Evolutionary conservation across 23 tunicate genomes (phyloP), one percentile per base, ranked within the genome.

Genomic region (Halocynthia roretzi): DNA sequence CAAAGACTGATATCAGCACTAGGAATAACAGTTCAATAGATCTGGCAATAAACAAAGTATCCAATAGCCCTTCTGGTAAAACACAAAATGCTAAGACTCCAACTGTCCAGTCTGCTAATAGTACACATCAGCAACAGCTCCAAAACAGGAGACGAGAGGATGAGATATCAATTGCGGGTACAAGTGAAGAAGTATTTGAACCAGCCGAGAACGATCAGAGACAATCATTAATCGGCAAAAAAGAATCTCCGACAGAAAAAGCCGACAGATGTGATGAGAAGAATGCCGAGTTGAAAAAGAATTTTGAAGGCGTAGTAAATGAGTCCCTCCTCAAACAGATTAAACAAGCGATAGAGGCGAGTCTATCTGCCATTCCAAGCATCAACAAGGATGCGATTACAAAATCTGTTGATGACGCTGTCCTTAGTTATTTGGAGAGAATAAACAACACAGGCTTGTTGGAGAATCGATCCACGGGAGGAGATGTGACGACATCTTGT

Each of bases 341-440:
- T 44, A 92, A 86, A 73, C 83, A 82, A 20, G 98, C 84, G 17
- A 83, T 92, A 9, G 80, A 86, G 7, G 85, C 82, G 11, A 81
- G 52, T 60, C 61, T 92, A 23, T 61, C 82, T 7, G n/a, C 62
- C 0, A 44, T 21, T 17, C 56, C 78, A 0, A 74, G 60, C 10
- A 48, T 74, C 15, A 54, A 74, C 78, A 74, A 74, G 21, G 98
- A 92, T 21, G 74, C 80, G 5, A 82, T 86, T 31, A 68, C 85
- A 7, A 86, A 86, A 67, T 87, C 98, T 60, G 85, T 92, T n/a
- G 93, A 92, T 61, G 81, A 51, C 7, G 98, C 98, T 6, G 92
- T 92, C 56, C 87, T 85, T 49, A 80, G 78, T 77, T 92, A 86
- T 80, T 62, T 86, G 12, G 79, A 77, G 21, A 71, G 56, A 54